These are phyloP conservation scores for Aethina tumida DNA, from an alignment of 1,140 invertebrate species.

Conservation along the genomic window DNA sequence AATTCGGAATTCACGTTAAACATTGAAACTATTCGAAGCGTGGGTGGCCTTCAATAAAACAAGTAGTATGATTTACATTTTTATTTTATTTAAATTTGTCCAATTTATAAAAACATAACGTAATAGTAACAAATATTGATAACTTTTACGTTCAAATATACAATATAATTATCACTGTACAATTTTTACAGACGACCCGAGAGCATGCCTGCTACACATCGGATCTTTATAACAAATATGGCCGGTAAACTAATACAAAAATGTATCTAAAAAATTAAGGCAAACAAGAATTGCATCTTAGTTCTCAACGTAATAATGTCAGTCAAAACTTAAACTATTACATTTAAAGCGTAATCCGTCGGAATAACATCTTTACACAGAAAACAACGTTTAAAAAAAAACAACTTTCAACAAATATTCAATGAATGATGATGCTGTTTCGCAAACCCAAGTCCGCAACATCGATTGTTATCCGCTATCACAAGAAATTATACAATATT, in stretches of 20 bases:
- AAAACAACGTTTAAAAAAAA: neutral
- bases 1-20: too few species aligned
- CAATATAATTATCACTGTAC: slow-evolving; percentile 25
- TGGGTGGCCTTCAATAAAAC: too few species aligned
- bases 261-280: too few species aligned
- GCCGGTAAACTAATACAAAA: too few species aligned
- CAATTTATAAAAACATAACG: slow-evolving; percentile 31
- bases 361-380: neutral
- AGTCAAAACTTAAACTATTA: too few species aligned
- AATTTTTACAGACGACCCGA: too few species aligned
- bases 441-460: neutral
- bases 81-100: slow-evolving; percentile 30
- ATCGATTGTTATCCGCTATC: neutral
- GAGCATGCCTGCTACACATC: too few species aligned
- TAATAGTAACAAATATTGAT: slow-evolving; percentile 31
- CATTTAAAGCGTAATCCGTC: too few species aligned
- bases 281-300: too few species aligned
- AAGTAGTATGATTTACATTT: slow-evolving; percentile 30
- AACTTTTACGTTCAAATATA: slow-evolving; percentile 25
- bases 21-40: too few species aligned
- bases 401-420: slow-evolving; percentile 1
- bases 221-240: too few species aligned
- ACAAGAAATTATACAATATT: slow-evolving; percentile 1
- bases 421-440: neutral
- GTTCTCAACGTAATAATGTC: too few species aligned